A percentile compares a stretch with the other conserved stretches of the same genome.
phyloP scores from a whole-genome alignment of 1,140 invertebrate species.

The Caenorhabditis brenneri region DNA sequence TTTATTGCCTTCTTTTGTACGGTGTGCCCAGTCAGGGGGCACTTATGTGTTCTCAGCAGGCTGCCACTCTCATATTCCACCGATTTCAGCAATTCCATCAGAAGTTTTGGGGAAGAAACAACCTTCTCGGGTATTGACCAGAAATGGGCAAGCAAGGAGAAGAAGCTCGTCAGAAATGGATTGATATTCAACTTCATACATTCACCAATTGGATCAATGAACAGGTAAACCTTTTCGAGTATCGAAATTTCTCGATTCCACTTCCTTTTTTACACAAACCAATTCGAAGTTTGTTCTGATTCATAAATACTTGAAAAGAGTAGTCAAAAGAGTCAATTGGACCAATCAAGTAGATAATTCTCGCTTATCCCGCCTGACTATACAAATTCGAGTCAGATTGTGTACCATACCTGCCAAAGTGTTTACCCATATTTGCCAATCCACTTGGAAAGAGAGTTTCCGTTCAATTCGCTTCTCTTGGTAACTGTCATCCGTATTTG shows the following conservation, averaged over 20 bases:
- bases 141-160: slow-evolving; percentile 33
- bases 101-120: background rate
- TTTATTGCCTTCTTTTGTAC: slow-evolving; percentile 29
- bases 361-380: slow-evolving; percentile 11
- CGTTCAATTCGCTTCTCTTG: background rate
- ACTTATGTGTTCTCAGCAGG: slow-evolving; percentile 11
- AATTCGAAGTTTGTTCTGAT: slow-evolving; percentile 72
- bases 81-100: slow-evolving; percentile 1
- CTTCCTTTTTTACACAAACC: slow-evolving; percentile 70
- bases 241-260: too few species aligned
- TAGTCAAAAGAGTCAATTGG: slow-evolving; percentile 74
- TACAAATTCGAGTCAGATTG: background rate
- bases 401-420: slow-evolving; percentile 42
- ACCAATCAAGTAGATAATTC: background rate
- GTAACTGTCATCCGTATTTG: slow-evolving; percentile 37
- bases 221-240: slow-evolving; percentile 76
- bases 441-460: slow-evolving; percentile 33
- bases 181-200: slow-evolving; percentile 94
- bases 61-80: background rate
- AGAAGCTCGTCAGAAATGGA: slow-evolving; percentile 75
- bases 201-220: slow-evolving; percentile 98
- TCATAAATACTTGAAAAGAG: background rate
- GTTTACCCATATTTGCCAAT: slow-evolving; percentile 43
- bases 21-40: background rate
- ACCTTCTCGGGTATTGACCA: background rate